Conservation (phyloP, 2,888 invertebrate genomes). For the Mellilla xanthometata region DNA sequence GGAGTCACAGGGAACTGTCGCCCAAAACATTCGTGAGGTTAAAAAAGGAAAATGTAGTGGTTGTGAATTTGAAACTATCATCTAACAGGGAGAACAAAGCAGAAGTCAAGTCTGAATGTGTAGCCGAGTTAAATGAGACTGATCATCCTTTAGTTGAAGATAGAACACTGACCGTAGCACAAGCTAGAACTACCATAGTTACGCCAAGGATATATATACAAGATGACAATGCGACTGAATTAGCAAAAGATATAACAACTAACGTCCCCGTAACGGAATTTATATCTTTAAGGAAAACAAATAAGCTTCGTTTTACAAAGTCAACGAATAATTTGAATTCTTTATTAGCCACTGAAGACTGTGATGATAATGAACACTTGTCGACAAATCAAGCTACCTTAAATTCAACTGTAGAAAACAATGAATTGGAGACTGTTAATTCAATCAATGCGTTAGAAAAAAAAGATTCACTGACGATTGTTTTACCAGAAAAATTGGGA, state of each 20-base stretch:
- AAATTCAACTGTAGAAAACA: too few relatives aligned
- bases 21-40: conserved; percentile 71
- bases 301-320: conserved; percentile 24
- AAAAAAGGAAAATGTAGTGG: conserved; percentile 68
- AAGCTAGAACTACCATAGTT: neutral
- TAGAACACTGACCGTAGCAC: neutral
- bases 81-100: conserved; percentile 4
- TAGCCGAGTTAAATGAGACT: conserved; percentile 4
- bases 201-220: conserved; percentile 9
- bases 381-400: too few relatives aligned
- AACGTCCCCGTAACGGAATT: neutral
- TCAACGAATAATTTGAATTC: conserved; percentile 25
- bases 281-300: conserved; percentile 9
- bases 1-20: conserved; percentile 41
- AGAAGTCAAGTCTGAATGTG: neutral
- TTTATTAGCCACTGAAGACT: conserved; percentile 16
- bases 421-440: too few relatives aligned
- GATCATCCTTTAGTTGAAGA: conserved; percentile 3
- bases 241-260: neutral
- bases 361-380: neutral
- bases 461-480: too few relatives aligned
- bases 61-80: conserved; percentile 52
- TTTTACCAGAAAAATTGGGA: too few relatives aligned
- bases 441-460: too few relatives aligned
- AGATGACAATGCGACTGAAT: conserved; percentile 1